phyloP scores from a whole-genome alignment of 2,888 invertebrate genomes.

The Eupeodes latifasciatus region DNA sequence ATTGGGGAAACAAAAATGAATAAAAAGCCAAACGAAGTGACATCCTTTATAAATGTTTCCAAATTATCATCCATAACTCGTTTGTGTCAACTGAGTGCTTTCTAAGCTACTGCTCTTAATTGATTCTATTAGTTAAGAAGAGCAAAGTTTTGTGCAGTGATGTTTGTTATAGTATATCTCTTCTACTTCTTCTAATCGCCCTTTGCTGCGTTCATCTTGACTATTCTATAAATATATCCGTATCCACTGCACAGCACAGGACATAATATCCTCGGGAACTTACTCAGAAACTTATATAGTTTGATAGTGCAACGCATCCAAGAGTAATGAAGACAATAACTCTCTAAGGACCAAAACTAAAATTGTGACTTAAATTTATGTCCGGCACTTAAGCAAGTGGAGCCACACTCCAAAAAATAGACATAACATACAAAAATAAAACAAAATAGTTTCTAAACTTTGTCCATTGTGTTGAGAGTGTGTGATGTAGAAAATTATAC shows the following conservation, averaged over 20 bases:
- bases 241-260: slow-evolving; percentile 5
- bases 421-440: slow-evolving; percentile 11
- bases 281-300: slow-evolving; percentile 52
- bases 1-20: background rate
- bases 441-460: slow-evolving; percentile 60
- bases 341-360: slow-evolving; percentile 71
- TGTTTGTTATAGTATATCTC: slow-evolving; percentile 36
- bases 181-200: background rate
- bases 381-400: slow-evolving; percentile 71
- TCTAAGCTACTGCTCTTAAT: slow-evolving; percentile 72
- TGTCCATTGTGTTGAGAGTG: slow-evolving; percentile 62
- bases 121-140: slow-evolving; percentile 71
- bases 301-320: slow-evolving; percentile 71
- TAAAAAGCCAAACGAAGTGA: slow-evolving; percentile 32
- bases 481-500: slow-evolving; percentile 23
- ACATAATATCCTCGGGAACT: background rate
- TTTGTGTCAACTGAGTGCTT: slow-evolving; percentile 64
- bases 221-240: background rate
- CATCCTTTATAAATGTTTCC: slow-evolving; percentile 64
- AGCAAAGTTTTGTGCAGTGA: slow-evolving; percentile 57
- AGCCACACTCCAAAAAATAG: slow-evolving; percentile 34
- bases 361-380: slow-evolving; percentile 76
- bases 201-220: background rate
- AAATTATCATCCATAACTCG: slow-evolving; percentile 74
- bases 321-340: slow-evolving; percentile 76